phyloP scores from a whole-genome alignment of 2,113 vertebrate genomes.

The Nestor notabilis region DNA sequence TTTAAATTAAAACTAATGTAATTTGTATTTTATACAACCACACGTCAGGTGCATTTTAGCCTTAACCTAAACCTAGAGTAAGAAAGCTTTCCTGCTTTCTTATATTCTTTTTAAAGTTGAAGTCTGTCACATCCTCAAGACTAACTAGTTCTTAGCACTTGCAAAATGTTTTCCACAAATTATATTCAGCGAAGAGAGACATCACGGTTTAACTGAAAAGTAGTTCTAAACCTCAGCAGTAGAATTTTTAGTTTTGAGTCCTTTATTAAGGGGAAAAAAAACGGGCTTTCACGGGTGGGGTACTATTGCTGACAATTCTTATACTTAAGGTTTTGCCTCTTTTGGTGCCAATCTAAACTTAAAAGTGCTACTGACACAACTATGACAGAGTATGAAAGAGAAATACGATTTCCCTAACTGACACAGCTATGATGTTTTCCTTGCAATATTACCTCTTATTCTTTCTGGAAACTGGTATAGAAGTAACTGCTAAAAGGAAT shows the following conservation, averaged over 20 bases:
- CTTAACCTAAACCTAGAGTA: not conserved
- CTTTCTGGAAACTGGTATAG: constrained; percentile 29
- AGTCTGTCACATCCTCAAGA: not conserved
- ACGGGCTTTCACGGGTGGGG: not conserved
- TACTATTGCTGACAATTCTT: not conserved
- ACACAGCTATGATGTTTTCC: constrained; percentile 20
- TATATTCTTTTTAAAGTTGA: not conserved
- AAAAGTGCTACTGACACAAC: not conserved
- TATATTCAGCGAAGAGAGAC: not conserved
- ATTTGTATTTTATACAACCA: not conserved
- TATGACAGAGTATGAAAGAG: not conserved
- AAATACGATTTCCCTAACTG: constrained; percentile 7
- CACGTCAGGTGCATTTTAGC: not conserved
- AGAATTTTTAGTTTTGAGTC: not conserved
- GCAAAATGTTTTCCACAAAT: constrained; percentile 11
- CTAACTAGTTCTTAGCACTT: not conserved
- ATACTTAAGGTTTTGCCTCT: not conserved
- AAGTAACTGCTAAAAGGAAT: constrained; percentile 15
- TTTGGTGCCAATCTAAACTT: not conserved
- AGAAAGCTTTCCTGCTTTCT: not conserved
- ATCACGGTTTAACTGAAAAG: not conserved
- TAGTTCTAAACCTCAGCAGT: not conserved
- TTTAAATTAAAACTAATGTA: not conserved
- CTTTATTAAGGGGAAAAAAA: not conserved
- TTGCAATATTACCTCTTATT: constrained; percentile 26